Base-by-base conservation (phyloP, 2,113 vertebrate species). In the Athene cunicularia region DNA sequence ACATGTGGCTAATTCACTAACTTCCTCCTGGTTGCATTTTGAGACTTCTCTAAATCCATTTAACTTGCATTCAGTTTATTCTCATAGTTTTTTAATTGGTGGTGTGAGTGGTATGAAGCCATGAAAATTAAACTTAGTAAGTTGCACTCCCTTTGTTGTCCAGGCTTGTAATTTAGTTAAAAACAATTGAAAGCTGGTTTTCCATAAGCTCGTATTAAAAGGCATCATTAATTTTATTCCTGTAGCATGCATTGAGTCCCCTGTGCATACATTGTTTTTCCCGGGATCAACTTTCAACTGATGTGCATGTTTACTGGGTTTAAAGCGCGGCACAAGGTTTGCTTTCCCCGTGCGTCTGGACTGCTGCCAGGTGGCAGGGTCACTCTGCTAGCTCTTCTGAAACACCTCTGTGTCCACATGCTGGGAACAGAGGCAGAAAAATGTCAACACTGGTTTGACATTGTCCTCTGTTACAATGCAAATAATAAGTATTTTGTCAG, bases 1-100 rank as follows among this genome's bases (percentile, higher is more conserved):
- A 5, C 37, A 17, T 0, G 0, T 39, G 66, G n/a, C 27, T 72
- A 27, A 72, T 11, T 32, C 19, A 59, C 19, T 16, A 11, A 37
- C 76, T 89, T 86, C 13, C 19, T 76, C 19, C 35, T 89, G 58
- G 13, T 22, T 73, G 63, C 2, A 2, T 83, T 93, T 68, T 55
- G 79, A 93, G 64, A 56, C 16, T 10, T 56, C 17, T 58, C 22
- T 37, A 70, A 66, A 74, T 90, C 81, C 32, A 12, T 82, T 85
- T 88, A 82, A 62, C 11, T 41, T 58, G 79, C 37, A 37, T 62
- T 52, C 2, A 0, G 16, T 53, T 90, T 88, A 67, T 95, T 92
- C 90, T 66, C 33, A 17, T 62, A 58, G 62, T 79, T 88, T 74
- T 1, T 0, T 58, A 35, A 77, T 85, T 39, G 8, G 39, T 52